phyloP scores from a whole-genome alignment of 2,113 vertebrate genomes.

The Pygoscelis adeliae region DNA sequence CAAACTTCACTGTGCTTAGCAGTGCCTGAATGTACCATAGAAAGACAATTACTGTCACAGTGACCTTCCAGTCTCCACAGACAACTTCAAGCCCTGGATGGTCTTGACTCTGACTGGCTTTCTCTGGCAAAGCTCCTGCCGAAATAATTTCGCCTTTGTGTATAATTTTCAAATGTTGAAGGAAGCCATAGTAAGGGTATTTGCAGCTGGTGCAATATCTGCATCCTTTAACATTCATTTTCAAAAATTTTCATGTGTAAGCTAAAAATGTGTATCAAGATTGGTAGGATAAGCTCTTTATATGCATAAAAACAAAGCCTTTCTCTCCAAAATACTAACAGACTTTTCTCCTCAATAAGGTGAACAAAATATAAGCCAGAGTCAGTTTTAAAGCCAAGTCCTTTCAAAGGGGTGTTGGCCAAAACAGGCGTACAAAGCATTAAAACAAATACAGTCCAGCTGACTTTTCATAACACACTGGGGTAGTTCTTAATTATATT shows the following conservation, averaged over 20 bases:
- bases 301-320: not conserved
- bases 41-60: not conserved
- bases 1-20: not conserved
- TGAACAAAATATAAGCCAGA: not conserved
- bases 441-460: constrained; percentile 13
- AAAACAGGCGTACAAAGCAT: constrained; percentile 13
- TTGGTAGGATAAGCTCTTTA: not conserved
- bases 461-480: constrained; percentile 14
- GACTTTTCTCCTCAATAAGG: not conserved
- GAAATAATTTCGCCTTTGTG: not conserved
- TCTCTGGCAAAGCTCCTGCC: not conserved
- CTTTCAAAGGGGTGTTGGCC: not conserved
- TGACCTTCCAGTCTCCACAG: not conserved
- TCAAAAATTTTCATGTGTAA: not conserved
- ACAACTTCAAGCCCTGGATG: not conserved
- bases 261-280: not conserved
- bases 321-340: not conserved
- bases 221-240: not conserved
- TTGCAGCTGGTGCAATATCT: not conserved
- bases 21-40: not conserved
- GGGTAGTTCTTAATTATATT: not conserved
- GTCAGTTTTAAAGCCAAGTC: not conserved
- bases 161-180: not conserved
- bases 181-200: not conserved
- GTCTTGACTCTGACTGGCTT: not conserved